phyloP scores from a whole-genome alignment of 2,797 vertebrate genomes.

The Coranthus polyacanthus region DNA sequence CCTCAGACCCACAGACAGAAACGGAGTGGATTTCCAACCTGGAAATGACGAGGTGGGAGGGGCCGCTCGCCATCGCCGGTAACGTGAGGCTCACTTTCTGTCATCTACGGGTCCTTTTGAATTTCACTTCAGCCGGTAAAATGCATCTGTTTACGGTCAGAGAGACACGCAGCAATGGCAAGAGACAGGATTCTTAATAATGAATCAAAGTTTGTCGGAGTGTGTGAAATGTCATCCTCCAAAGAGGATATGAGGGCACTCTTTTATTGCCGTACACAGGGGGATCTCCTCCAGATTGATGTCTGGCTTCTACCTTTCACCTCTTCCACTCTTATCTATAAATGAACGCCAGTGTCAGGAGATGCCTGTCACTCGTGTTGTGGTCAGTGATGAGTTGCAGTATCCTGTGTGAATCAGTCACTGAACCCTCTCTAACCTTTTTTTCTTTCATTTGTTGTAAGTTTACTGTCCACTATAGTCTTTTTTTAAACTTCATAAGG shows the following conservation, averaged over 20 bases:
- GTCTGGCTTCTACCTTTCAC: background rate
- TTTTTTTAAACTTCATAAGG: background rate
- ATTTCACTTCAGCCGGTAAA: background rate
- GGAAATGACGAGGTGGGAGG: conserved; percentile 50
- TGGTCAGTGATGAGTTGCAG: conserved; percentile 36
- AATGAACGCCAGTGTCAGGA: conserved; percentile 25
- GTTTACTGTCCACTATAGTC: background rate
- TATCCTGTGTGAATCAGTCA: background rate
- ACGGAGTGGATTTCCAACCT: conserved; percentile 40
- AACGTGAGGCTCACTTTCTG: conserved; percentile 20
- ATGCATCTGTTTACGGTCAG: background rate
- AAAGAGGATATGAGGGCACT: background rate
- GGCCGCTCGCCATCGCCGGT: conserved; percentile 14
- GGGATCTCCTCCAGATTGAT: background rate
- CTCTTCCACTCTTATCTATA: conserved; percentile 14
- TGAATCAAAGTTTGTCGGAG: background rate
- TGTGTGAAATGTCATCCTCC: background rate
- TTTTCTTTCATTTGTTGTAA: background rate
- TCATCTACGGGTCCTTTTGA: conserved; percentile 4
- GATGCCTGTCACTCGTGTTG: conserved; percentile 30
- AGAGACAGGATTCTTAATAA: background rate
- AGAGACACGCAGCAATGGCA: background rate
- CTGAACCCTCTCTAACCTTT: conserved; percentile 5
- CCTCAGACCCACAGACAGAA: conserved; percentile 42
- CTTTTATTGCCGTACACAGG: background rate